Base-by-base conservation (phyloP, 2,113 vertebrate species). In the Platichthys stellatus region DNA sequence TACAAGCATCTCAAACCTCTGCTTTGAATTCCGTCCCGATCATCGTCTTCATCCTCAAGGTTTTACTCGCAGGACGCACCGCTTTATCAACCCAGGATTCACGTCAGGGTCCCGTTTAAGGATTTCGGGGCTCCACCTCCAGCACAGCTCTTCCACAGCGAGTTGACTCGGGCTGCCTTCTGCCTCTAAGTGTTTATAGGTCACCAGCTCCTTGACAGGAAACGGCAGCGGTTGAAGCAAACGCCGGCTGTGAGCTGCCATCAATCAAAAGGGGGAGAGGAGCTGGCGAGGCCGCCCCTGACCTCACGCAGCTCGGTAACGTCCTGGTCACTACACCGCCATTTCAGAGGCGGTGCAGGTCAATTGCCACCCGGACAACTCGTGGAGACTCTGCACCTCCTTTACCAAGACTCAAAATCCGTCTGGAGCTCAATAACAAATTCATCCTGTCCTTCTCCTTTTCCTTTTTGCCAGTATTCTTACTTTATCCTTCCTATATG, bases 201-300 rank as follows among this genome's bases (percentile, higher is more conserved):
- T 71, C 31, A 59, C 10, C 24, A 57, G 53, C 61, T 21, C 31
- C 23, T 58, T n/a, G 71, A 63, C 72, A 72, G 54, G 13, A 31
- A 31, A 40, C 43, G 6, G 69, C 64, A 23, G 24, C 62, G 38
- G 38, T 18, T 35, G 23, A 14, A 24, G 15, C 12, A 62, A 73
- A 75, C 31, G 64, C 59, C 53, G 10, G n/a, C 60, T 63, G 65
- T 79, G 60, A 81, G 65, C 61, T 67, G 53, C 69, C 59, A 85
- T 85, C 72, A 83, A 69, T 83, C 78, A 85, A 76, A 69, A 31
- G 31, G 63, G 57, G 51, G 60, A 69, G 68, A 26, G 20, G 24
- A 65, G 43, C 45, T 79, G 82, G 80, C 60, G 43, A 71, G 64
- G 45, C 40, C 53, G n/a, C 38, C 20, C 49, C 72, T 76, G 74